Base-by-base conservation (phyloP, 2,888 invertebrate species). In the Hylaea fasciaria region DNA sequence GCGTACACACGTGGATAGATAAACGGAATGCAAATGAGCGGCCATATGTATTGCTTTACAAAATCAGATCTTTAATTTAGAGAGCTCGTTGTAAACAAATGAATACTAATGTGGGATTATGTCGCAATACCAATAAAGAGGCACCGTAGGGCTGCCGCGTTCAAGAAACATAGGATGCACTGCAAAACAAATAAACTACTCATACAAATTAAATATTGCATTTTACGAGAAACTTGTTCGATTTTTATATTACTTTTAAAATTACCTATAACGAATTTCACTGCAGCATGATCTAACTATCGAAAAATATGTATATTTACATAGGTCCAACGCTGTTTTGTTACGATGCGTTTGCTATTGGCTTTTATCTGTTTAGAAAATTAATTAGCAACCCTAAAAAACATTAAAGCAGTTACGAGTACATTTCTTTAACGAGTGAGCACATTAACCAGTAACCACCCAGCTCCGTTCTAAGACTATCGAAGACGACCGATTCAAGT, bases 61-160 rank as follows among this genome's bases (percentile, higher is more conserved):
- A 77, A 80, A 85, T 83, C 77, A 78, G 82, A 84, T 86, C 74
- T 83, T 75, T 75, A 73, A 82, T 66, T 62, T 66, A 64, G 55
- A 78, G 74, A 82, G 78, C 77, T 73, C 70, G 73, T 74, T 76
- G 78, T 82, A 76, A 82, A 86, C 83, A 84, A 85, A 85, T 85
- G 79, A 72, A 76, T 77, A 80, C 80, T 78, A 79, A 79, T 81
- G 75, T 60, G 65, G 49, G 48, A 52, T 54, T 63, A 56, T 68
- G 67, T 63, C 54, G 62, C 59, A 62, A 61, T 66, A 62, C 60
- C 60, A 67, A 67, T 65, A 65, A 65, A 61, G 47, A 56, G 32
- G 40, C 52, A 22, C 12, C 29, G 14, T 48, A 61, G 61, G 55
- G 60, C 50, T 53, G 53, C 13, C 56, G 50, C 32, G 9, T 32